Evolutionary conservation across 2,888 invertebrate genomes (phyloP).

Genomic region (Vesta saturnalis): DNA sequence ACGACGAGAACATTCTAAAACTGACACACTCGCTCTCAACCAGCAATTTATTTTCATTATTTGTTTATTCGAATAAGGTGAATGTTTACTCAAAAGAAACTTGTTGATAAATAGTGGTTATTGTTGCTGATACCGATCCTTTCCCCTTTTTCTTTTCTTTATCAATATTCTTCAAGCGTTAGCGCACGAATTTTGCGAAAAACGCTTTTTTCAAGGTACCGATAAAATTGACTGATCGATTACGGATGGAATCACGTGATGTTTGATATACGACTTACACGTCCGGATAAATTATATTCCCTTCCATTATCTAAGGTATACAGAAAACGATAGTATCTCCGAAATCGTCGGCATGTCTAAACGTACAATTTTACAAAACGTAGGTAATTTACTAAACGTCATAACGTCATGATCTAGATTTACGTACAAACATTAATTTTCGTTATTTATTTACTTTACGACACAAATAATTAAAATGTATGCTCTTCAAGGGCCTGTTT

Average conservation of each 20-base stretch:
- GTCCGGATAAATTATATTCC: neutral
- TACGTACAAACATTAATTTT: too few relatives aligned
- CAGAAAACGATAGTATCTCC: neutral
- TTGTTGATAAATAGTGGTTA: neutral
- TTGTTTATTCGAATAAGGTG: neutral
- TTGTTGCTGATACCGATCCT: neutral
- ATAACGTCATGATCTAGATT: too few relatives aligned
- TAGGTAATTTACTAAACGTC: too few relatives aligned
- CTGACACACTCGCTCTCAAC: neutral
- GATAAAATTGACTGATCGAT: constrained; percentile 9
- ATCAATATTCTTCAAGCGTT: neutral
- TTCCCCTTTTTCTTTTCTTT: neutral
- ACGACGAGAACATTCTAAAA: too few relatives aligned
- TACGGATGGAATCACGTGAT: neutral
- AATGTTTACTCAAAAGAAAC: neutral
- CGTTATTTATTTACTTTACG: too few relatives aligned
- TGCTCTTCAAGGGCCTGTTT: too few relatives aligned
- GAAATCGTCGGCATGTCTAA: too few relatives aligned
- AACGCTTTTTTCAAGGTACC: neutral
- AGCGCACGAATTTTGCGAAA: neutral
- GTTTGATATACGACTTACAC: neutral
- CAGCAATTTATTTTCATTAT: constrained; percentile 1
- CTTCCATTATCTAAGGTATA: neutral
- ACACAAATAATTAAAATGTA: too few relatives aligned
- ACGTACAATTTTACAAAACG: too few relatives aligned